Evolutionary conservation across 2,113 vertebrate species (phyloP).

Genomic region (Amphiprion ocellaris): DNA sequence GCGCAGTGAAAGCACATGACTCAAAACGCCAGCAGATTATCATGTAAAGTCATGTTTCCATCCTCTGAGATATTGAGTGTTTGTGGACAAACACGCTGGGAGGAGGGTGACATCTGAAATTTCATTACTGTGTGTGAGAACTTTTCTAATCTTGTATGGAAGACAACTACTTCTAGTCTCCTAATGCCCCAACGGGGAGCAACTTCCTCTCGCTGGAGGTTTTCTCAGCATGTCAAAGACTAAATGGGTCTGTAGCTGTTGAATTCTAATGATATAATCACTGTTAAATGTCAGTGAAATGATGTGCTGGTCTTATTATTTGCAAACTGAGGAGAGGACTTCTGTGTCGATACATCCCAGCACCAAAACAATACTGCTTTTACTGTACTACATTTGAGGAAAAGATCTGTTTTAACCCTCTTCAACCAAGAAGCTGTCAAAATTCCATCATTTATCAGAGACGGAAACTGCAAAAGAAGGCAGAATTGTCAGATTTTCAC

Average conservation of each 20-base stretch:
- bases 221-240: neutral
- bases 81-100: constrained; percentile 7
- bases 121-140: neutral
- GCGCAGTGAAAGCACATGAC: constrained; percentile 12
- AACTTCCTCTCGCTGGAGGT: neutral
- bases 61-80: neutral
- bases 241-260: neutral
- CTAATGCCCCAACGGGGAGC: constrained; percentile 1
- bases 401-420: too few species aligned
- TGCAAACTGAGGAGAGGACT: neutral
- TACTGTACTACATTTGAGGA: too few species aligned
- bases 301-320: too few species aligned
- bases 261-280: too few species aligned
- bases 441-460: too few species aligned
- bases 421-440: too few species aligned
- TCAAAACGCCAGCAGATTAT: constrained; percentile 7
- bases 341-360: neutral
- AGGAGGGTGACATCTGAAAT: neutral
- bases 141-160: neutral
- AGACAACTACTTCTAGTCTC: neutral
- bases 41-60: constrained; percentile 33
- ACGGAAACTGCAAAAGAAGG: too few species aligned
- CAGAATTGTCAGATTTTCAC: too few species aligned
- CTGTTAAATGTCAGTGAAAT: too few species aligned
- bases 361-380: neutral